Evolutionary conservation across 2,888 invertebrate genomes (phyloP).

Genomic region (Epinotia brunnichana): DNA sequence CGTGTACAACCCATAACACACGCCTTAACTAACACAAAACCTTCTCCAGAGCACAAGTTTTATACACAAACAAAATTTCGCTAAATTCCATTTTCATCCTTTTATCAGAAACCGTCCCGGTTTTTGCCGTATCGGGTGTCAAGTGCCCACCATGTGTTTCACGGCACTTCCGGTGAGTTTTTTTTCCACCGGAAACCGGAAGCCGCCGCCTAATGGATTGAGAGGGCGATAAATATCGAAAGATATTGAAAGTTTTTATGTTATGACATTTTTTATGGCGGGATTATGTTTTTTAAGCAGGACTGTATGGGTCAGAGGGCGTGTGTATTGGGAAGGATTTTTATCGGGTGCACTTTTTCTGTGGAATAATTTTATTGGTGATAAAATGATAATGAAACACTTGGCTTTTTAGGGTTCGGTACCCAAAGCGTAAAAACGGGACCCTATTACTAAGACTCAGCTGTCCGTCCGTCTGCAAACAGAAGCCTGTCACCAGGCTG

Average conservation of each 20-base stretch:
- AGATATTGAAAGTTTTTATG: conserved; percentile 44
- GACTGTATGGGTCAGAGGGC: not conserved
- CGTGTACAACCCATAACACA: too few species aligned
- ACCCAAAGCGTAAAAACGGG: too few species aligned
- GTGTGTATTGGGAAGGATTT: not conserved
- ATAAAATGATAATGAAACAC: not conserved
- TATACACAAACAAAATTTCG: not conserved
- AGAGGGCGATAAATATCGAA: conserved; percentile 57
- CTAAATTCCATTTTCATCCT: conserved; percentile 9
- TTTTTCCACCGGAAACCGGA: conserved; percentile 61
- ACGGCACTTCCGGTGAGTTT: conserved; percentile 48
- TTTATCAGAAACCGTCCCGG: conserved; percentile 27
- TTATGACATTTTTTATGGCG: conserved; percentile 30
- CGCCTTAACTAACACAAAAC: too few species aligned
- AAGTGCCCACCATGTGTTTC: conserved; percentile 47
- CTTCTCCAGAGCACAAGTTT: not conserved
- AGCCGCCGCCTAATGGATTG: conserved; percentile 63
- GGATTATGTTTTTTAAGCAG: conserved; percentile 28
- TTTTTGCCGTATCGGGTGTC: conserved; percentile 40
- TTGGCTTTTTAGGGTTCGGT: too few species aligned
- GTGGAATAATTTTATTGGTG: not conserved
- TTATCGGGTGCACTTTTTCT: not conserved
- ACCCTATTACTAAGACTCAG: too few species aligned
- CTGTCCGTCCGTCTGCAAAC: too few species aligned
- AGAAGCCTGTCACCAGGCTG: too few species aligned